Evolutionary conservation across 2,888 invertebrate species (phyloP).

Genomic region (Rapana venosa): DNA sequence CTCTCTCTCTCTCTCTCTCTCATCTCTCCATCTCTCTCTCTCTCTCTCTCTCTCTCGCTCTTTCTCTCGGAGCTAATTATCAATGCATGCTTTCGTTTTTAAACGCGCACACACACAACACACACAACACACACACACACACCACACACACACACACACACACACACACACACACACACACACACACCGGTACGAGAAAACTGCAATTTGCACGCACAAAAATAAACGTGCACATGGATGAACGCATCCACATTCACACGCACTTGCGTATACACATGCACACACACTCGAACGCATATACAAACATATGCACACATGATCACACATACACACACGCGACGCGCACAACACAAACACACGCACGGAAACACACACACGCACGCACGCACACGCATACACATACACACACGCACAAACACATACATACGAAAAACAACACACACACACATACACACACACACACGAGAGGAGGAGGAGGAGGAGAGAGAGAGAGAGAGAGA

Average conservation of each 20-base stretch:
- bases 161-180: background rate
- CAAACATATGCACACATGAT: background rate
- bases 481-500: too few relatives aligned
- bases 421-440: conserved; percentile 1
- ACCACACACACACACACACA: too few relatives aligned
- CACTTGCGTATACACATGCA: background rate
- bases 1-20: background rate
- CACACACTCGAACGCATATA: background rate
- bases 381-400: conserved; percentile 31
- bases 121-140: background rate
- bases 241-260: background rate
- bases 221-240: background rate
- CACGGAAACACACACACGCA: background rate
- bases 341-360: background rate
- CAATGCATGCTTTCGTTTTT: background rate
- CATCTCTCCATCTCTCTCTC: background rate
- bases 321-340: background rate
- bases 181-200: background rate
- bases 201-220: background rate
- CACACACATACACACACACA: conserved; percentile 18
- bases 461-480: too few relatives aligned
- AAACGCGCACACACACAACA: background rate
- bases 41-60: background rate
- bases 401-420: conserved; percentile 20
- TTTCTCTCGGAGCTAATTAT: background rate